Evolutionary conservation across 2,113 vertebrate species (phyloP), one percentile per base, ranked within the genome.

Genomic region (Gambusia affinis): DNA sequence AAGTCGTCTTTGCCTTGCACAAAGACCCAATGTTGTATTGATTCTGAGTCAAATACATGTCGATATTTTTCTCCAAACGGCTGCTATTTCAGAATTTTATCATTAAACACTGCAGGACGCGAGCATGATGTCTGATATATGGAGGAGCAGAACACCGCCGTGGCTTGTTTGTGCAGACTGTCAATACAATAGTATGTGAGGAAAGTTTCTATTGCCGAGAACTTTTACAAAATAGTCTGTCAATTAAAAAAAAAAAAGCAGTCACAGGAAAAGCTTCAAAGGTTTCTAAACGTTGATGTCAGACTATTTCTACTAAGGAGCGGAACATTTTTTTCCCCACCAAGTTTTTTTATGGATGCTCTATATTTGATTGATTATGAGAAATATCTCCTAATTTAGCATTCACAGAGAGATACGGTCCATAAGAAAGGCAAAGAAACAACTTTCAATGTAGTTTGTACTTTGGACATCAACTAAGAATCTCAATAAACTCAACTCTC

Each of bases 1-100:
- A 35, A 35, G 8, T 35, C 8, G 69, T 64, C 37, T 69, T 7
- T 77, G 35, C 29, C 71, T 67, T 28, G 75, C 65, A 70, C 15
- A 35, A 60, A 63, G 42, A 66, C 64, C 2, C 6, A 28, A 51
- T 70, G 29, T 22, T 5, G 29, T 64, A 87, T 84, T 70, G 75
- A 88, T 81, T 78, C 19, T 37, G 11, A 68, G 47, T 80, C 27
- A 70, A 69, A 79, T 42, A 61, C 12, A 67, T 30, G 60, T 78
- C 71, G 82, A 60, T 76, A 79, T 35, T 70, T 39, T 78, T 62
- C 4, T 44, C 11, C 64, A 65, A 75, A 15, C 8, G 10, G 61
- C 37, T 19, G 4, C 3, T 69, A 4, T 68, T 64, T 72, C 2
- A 60, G 12, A 61, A 44, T 4, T 80, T 12, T 44, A 30, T n/a